Base-by-base conservation (phyloP, 1,140 invertebrate genomes). In the Diorhabda carinulata region DNA sequence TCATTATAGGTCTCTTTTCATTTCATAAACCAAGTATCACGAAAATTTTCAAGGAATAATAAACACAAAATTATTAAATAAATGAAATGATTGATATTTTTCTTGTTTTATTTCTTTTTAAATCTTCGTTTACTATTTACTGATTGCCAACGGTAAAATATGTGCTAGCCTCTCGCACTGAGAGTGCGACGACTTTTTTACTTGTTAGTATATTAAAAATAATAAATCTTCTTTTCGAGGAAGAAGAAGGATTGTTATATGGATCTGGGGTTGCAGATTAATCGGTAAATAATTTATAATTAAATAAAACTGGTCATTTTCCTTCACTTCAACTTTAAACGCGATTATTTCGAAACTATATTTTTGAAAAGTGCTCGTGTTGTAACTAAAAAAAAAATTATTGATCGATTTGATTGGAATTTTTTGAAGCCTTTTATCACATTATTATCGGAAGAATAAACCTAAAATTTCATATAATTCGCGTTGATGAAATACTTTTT, bases 241-340 rank as follows among this genome's bases (percentile, higher is more conserved):
- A 7, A 43, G 61, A 63, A 9, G 43, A 41, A 43, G 25, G 43
- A 8, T 2, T 40, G 2, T 60, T 60, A 6, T 40, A 40, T 60
- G 59, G 59, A 60, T 40, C 6, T 60, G 2, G 59, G 59, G 6
- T 60, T 60, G 40, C 59, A 62, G 41, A 62, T 62, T 62, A 62
- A 62, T 56, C 52, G 52, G 52, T 8, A 40, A n/a, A 25, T 60
- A 6, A 40, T 25, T 60, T 25, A 25, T 25, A 25, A 25, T 25
- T 25, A 25, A 25, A 0, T 5, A 60, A 40, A 40, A 40, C 25
- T 60, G 8, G 25, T 60, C 58, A n/a, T 60, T n/a, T 60, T 8
- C 8, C 8, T 40, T 25, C 2, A 40, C 58, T n/a, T 8, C 6
- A 40, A 60, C 58, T 8, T 8, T 60, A 40, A 60, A 40, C 58